Evolutionary conservation across 2,888 invertebrate genomes (phyloP).

Genomic region (Liopterus haemorrhoidalis): DNA sequence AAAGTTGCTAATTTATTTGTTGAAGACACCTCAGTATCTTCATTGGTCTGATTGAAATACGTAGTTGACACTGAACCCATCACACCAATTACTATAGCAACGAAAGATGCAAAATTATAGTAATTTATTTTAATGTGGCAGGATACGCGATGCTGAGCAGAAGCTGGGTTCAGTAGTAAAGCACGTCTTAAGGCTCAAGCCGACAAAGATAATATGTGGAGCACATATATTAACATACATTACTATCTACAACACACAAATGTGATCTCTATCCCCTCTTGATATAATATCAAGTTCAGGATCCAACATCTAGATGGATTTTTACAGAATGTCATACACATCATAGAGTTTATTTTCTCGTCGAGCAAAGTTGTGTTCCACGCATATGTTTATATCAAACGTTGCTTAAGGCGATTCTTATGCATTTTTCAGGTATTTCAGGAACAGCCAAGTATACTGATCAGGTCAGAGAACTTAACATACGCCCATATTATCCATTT

Average conservation of each 20-base stretch:
- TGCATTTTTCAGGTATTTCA: conserved; percentile 13
- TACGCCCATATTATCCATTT: not conserved
- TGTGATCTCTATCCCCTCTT: not conserved
- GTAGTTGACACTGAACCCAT: too few species aligned
- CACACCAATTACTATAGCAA: too few species aligned
- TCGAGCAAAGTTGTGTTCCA: not conserved
- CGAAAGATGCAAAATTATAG: conserved; percentile 23
- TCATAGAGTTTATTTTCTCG: conserved; percentile 40
- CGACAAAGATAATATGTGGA: conserved; percentile 46
- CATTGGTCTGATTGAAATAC: too few species aligned
- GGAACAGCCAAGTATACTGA: conserved; percentile 15
- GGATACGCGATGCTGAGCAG: conserved; percentile 4
- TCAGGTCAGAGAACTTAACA: conserved; percentile 19
- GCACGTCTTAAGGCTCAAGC: conserved; percentile 35
- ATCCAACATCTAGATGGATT: conserved; percentile 23
- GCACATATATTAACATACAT: conserved; percentile 46
- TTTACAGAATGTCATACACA: conserved; percentile 41
- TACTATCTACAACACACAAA: conserved; percentile 32
- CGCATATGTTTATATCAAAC: conserved; percentile 2
- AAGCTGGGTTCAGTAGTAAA: conserved; percentile 12
- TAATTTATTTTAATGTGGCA: conserved; percentile 25
- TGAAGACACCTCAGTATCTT: too few species aligned
- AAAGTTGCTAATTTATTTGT: too few species aligned
- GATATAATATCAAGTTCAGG: not conserved
- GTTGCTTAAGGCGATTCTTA: not conserved